These are phyloP conservation scores for Rhagonycha fulva DNA, from an alignment of 2,888 invertebrate genomes.

Conservation along the genomic window DNA sequence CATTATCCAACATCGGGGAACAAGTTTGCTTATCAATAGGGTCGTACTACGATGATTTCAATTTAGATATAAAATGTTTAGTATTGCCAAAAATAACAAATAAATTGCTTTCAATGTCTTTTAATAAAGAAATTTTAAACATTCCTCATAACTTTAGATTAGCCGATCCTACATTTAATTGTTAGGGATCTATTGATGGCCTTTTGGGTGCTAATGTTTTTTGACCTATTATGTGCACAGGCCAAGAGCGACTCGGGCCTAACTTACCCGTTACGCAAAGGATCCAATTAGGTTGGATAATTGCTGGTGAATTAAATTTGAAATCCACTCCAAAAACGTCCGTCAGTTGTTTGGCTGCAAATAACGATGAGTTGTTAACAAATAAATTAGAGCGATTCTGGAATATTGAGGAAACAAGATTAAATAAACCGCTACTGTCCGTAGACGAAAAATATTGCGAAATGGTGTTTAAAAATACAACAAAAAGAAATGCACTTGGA, in stretches of 20 bases:
- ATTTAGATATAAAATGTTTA: background rate
- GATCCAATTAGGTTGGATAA: background rate
- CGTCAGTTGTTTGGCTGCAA: too few species aligned
- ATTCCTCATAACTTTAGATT: background rate
- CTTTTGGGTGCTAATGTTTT: background rate
- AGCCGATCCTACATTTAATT: background rate
- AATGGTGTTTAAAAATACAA: too few species aligned
- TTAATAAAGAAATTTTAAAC: background rate
- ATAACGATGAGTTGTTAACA: too few species aligned
- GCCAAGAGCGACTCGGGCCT: background rate
- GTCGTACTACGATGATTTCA: background rate
- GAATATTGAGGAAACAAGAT: too few species aligned
- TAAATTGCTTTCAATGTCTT: background rate
- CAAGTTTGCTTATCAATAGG: background rate
- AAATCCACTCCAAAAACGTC: too few species aligned
- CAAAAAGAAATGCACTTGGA: too few species aligned
- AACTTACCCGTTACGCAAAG: background rate
- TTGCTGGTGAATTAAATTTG: too few species aligned
- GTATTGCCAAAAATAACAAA: background rate
- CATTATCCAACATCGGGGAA: background rate
- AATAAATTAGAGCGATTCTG: too few species aligned
- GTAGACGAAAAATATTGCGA: too few species aligned
- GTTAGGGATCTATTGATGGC: background rate
- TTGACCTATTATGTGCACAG: background rate
- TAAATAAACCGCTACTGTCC: too few species aligned